Base-by-base conservation (phyloP, 2,113 vertebrate species). In the Ictalurus punctatus region DNA sequence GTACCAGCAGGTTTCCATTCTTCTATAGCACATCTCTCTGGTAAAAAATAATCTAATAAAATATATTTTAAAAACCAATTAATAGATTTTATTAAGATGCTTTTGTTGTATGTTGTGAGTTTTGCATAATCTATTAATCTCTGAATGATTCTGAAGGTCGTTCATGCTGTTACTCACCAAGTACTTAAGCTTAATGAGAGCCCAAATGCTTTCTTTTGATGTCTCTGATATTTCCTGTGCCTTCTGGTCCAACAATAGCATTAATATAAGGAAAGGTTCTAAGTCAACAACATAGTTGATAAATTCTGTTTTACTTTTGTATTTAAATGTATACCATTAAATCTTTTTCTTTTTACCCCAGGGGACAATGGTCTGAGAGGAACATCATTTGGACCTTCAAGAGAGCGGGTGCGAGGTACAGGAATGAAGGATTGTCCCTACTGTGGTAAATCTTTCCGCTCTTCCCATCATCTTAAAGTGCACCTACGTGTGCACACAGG, bases 401-500 rank as follows among this genome's bases (percentile, higher is more conserved):
- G 95, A 91, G 97, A 97, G 92, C 95, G 96, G 80, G 94, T 96
- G 89, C 96, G 97, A 10, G 96, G 96, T 44, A 93, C 95, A 89
- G 97, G 96, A 78, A 96, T 97, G 89, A 98, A 97, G 93, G 97
- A 98, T 90, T 98, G 97, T 89, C 97, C 97, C 59, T 98, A 97
- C 95, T 98, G 97, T 61, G 97, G 97, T 83, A 98, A 98, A 94
- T 97, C 97, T 81, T 98, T 98, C 94, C 97, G 97, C 87, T 98
- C 97, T 56, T 97, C 97, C 44, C 97, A 98, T 92, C 97, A 98
- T 92, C 96, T 98, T 90, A 98, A 98, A 95, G 97, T 98, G 92
- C 97, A 98, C 91, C 95, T 98, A 71, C 96, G 97, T 85, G 97
- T 98, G 89, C 97, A 98, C 95, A 98, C 97, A 96, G 97, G 97